Conservation (phyloP, 2,888 invertebrate species). For the Archips crataeganus region DNA sequence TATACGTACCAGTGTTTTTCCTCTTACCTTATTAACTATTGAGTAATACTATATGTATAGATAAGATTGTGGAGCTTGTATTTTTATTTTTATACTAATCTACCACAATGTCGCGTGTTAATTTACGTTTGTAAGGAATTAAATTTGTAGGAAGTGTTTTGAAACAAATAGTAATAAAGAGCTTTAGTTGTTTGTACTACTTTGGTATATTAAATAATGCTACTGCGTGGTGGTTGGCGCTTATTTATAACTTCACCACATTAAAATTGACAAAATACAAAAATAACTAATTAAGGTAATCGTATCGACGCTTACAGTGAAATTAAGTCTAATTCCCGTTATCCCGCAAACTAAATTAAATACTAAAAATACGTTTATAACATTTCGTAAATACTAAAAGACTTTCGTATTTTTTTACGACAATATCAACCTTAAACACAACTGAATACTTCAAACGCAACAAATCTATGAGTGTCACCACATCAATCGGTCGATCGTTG, state of each 20-base stretch:
- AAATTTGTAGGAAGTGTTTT: background rate
- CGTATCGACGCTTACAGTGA: too few relatives aligned
- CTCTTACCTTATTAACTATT: constrained; percentile 39
- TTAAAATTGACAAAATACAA: too few relatives aligned
- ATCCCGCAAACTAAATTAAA: too few relatives aligned
- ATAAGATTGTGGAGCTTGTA: constrained; percentile 1
- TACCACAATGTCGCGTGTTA: constrained; percentile 1
- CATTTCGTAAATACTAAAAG: too few relatives aligned
- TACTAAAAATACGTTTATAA: too few relatives aligned
- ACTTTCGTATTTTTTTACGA: too few relatives aligned
- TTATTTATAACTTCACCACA: too few relatives aligned
- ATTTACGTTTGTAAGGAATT: background rate
- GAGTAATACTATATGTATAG: constrained; percentile 18
- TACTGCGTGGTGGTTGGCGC: background rate
- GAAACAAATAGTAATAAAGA: background rate
- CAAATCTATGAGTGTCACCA: background rate
- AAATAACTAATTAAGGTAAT: too few relatives aligned
- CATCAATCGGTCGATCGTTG: too few relatives aligned
- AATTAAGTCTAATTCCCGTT: too few relatives aligned
- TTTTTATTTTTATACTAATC: constrained; percentile 18
- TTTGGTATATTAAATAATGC: background rate
- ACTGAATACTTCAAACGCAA: too few relatives aligned
- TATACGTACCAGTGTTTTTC: constrained; percentile 47
- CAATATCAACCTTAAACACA: too few relatives aligned
- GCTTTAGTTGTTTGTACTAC: background rate